phyloP scores from a whole-genome alignment of 2,888 invertebrate species.

The Drosophila maculinotata region DNA sequence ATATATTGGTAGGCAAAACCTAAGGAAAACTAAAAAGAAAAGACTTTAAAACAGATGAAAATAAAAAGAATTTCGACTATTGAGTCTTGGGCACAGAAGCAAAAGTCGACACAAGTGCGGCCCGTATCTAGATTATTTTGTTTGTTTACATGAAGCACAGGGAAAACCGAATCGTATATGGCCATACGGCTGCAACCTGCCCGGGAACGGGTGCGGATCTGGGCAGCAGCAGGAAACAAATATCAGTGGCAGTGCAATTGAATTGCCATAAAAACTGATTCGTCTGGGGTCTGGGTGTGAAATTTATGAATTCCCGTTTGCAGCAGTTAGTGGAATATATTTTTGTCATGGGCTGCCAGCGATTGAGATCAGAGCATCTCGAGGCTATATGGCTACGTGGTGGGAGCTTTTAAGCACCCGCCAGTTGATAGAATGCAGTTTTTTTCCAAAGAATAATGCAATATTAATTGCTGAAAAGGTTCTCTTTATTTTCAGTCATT shows the following conservation, averaged over 20 bases:
- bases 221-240: conserved; percentile 66
- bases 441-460: conserved; percentile 40
- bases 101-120: conserved; percentile 67
- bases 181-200: conserved; percentile 77
- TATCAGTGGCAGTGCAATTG: conserved; percentile 70
- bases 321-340: conserved; percentile 2
- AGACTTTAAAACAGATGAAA: conserved; percentile 3
- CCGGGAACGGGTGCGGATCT: conserved; percentile 35
- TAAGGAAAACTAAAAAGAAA: conserved; percentile 5
- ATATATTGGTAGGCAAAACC: conserved; percentile 12
- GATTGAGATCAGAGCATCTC: conserved; percentile 24
- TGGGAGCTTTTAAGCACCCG: conserved; percentile 66
- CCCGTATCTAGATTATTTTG: conserved; percentile 42
- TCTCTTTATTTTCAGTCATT: conserved; percentile 3
- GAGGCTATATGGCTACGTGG: conserved; percentile 34
- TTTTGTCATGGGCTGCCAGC: conserved; percentile 55
- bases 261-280: conserved; percentile 70
- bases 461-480: conserved; percentile 17
- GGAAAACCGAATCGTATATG: conserved; percentile 49
- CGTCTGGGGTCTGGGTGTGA: conserved; percentile 36
- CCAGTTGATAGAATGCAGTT: conserved; percentile 60
- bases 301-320: conserved; percentile 62
- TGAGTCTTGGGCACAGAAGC: conserved; percentile 30
- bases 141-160: conserved; percentile 63
- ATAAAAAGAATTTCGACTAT: conserved; percentile 55